Conservation (phyloP, 2,113 vertebrate genomes). For the Onychostruthus taczanowskii region DNA sequence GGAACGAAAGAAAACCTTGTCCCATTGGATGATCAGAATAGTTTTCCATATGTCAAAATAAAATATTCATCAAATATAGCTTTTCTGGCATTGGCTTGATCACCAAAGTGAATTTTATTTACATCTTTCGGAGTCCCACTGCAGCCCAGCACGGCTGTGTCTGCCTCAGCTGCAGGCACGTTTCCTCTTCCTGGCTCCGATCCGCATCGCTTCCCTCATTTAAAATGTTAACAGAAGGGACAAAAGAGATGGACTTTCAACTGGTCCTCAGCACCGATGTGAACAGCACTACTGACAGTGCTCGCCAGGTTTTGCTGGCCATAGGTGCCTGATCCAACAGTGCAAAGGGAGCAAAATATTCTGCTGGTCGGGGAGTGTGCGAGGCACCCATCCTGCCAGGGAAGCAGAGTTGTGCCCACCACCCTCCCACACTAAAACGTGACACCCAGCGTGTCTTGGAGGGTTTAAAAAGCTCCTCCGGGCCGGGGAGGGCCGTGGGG, state of each 20-base stretch:
- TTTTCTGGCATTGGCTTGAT: background rate
- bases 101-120: background rate
- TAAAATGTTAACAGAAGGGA: conserved; percentile 2
- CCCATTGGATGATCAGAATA: background rate
- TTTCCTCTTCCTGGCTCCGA: background rate
- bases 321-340: background rate
- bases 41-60: conserved; percentile 46
- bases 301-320: background rate
- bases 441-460: background rate
- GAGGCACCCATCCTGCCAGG: accelerated
- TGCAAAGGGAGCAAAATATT: background rate
- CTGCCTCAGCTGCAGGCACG: background rate
- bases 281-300: accelerated
- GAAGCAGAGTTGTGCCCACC: accelerated
- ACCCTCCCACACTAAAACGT: background rate
- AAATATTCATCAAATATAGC: conserved; percentile 62
- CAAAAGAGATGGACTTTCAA: background rate
- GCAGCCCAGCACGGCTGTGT: background rate
- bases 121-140: background rate
- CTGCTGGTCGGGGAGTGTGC: accelerated
- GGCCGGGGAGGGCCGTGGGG: background rate
- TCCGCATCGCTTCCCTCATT: accelerated
- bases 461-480: background rate
- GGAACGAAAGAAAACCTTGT: background rate
- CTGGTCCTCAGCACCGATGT: background rate